Base-by-base conservation (phyloP, 1,140 invertebrate species). In the Lordiphosa clarofinis region DNA sequence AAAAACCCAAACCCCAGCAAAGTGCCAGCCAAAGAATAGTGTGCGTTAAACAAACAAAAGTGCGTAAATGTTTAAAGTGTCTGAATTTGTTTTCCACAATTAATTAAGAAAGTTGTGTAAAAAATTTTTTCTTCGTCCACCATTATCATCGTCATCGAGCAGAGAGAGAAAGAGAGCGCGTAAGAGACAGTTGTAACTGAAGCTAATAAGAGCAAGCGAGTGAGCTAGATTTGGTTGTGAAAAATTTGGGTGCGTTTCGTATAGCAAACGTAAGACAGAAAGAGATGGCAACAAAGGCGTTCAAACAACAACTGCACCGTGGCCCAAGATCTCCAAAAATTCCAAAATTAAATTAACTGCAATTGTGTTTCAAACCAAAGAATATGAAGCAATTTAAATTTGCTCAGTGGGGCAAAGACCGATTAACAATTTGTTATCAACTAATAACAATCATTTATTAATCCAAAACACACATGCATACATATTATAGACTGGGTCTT, bases 61-160 rank as follows among this genome's bases (percentile, higher is more conserved):
- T 82, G 76, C 76, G 73, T 76, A 68, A 64, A 46, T 47, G 13
- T 9, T 13, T 13, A 13, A 58, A 15, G 15, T 37, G 21, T 4
- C 15, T n/a, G 28, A 37, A 56, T 43, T 60, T 74, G 61, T 71
- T 82, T 60, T 59, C 47, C 33, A 13, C 38, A 52, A 62, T 82
- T 73, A 82, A 82, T 82, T 82, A 84, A 84, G 76, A 76, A 82
- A 81, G 73, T 81, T 81, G 76, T 81, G 78, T 82, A 82, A 81
- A 81, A 76, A 46, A 76, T 82, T 78, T 84, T 75, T 59, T 50
- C 52, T 33, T 54, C 13, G 57, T 73, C 78, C 76, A 74, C 76
- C 76, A 82, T 84, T 65, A 72, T 72, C 65, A 60, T 72, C 69
- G 68, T 72, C 69, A 40, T 36, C 28, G 49, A 49, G 50, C 11